These are phyloP conservation scores for Heliconius aoede DNA, from an alignment of 2,888 invertebrate species.

Conservation along the genomic window DNA sequence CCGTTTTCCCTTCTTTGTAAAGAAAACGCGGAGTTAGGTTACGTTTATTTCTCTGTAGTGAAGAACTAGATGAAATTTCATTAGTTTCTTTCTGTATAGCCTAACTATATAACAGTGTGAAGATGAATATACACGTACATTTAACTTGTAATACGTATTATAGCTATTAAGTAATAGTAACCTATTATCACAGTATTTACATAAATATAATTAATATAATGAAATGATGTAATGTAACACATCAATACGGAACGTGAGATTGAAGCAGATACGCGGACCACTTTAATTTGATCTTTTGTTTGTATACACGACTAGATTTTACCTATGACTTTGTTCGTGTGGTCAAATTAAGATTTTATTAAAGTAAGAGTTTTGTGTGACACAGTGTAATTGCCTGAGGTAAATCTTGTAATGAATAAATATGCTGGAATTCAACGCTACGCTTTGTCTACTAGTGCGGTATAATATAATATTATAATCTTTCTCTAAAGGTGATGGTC, in stretches of 20 bases:
- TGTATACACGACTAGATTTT: not conserved
- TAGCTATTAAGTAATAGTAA: not conserved
- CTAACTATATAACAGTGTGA: not conserved
- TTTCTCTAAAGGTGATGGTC: too few relatives aligned
- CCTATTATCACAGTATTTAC: not conserved
- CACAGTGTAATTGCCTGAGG: too few relatives aligned
- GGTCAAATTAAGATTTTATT: too few relatives aligned
- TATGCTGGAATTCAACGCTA: too few relatives aligned
- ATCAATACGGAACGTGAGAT: slow-evolving; percentile 13
- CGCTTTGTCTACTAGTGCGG: not conserved
- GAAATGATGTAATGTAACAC: slow-evolving; percentile 4
- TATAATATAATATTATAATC: not conserved
- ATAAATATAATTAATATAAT: slow-evolving; percentile 9
- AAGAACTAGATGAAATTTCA: too few relatives aligned
- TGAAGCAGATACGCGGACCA: slow-evolving; percentile 1
- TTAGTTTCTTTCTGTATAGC: too few relatives aligned
- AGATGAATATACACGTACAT: not conserved
- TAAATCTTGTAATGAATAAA: too few relatives aligned
- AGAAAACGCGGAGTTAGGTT: too few relatives aligned
- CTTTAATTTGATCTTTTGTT: slow-evolving; percentile 24
- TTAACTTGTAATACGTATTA: not conserved
- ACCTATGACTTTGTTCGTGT: too few relatives aligned
- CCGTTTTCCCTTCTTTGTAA: too few relatives aligned
- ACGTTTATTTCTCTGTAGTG: too few relatives aligned
- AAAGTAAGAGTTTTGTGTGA: too few relatives aligned